Evolutionary conservation across 1,140 invertebrate species (phyloP).

Genomic region (Psix sp.): DNA sequence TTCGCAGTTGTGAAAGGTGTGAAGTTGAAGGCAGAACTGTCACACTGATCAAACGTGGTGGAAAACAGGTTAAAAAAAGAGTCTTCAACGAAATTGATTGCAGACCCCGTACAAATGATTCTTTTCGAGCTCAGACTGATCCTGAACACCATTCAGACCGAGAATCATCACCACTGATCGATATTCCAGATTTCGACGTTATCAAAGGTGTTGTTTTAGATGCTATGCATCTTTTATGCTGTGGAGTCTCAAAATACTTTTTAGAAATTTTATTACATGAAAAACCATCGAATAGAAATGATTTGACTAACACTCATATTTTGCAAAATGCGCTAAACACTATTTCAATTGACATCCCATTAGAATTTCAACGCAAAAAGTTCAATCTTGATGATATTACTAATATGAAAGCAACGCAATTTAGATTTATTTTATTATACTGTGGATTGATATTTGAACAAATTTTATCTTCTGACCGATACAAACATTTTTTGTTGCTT

Average conservation of each 20-base stretch:
- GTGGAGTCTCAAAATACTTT: slow-evolving; percentile 14
- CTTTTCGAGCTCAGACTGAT: slow-evolving; percentile 34
- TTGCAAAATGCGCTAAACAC: slow-evolving; percentile 3
- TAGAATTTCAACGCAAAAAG: slow-evolving; percentile 33
- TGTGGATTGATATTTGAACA: slow-evolving; percentile 10
- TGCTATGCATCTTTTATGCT: too few relatives aligned
- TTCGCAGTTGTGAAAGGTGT: slow-evolving; percentile 21
- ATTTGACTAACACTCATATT: not conserved
- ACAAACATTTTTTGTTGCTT: slow-evolving; percentile 47
- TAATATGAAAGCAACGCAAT: too few relatives aligned
- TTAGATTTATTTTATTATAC: slow-evolving; percentile 29
- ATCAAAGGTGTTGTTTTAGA: slow-evolving; percentile 22
- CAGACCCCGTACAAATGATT: slow-evolving; percentile 25
- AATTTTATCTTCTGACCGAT: slow-evolving; percentile 19
- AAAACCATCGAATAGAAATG: slow-evolving; percentile 6
- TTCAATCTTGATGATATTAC: slow-evolving; percentile 16
- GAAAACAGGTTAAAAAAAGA: not conserved
- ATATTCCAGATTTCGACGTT: slow-evolving; percentile 15
- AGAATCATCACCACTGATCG: slow-evolving; percentile 15
- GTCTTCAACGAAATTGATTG: slow-evolving; percentile 10
- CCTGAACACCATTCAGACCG: slow-evolving; percentile 15
- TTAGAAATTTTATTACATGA: slow-evolving; percentile 1
- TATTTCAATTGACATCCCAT: slow-evolving; percentile 8
- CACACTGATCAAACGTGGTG: slow-evolving; percentile 3
- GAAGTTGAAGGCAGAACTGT: slow-evolving; percentile 24